Conservation (phyloP, 2,797 vertebrate species). For the Darevskia mixta region DNA sequence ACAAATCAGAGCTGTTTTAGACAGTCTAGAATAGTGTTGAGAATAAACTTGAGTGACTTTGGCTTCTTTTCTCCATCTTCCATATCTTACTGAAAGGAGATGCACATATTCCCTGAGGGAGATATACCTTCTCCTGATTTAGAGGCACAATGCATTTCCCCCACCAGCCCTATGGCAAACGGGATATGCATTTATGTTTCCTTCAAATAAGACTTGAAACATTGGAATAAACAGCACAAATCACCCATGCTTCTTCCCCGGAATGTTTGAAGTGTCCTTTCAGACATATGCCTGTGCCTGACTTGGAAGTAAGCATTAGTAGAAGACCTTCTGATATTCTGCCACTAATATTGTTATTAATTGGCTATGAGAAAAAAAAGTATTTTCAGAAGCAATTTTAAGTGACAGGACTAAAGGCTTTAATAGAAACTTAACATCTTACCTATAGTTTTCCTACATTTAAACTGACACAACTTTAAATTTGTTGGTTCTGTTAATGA, state of each 20-base stretch:
- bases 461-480: slow-evolving; percentile 10
- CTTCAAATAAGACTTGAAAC: background rate
- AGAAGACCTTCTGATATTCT: background rate
- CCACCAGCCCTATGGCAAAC: background rate
- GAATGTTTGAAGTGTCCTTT: background rate
- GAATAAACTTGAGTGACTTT: slow-evolving; percentile 3
- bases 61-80: background rate
- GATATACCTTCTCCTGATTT: background rate
- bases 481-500: background rate
- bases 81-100: background rate
- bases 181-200: background rate
- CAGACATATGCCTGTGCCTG: background rate
- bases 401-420: background rate
- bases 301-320: background rate
- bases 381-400: background rate
- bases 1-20: background rate
- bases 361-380: background rate
- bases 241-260: slow-evolving; percentile 1
- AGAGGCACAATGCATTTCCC: background rate
- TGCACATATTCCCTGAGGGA: background rate
- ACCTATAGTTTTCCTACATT: slow-evolving; percentile 5
- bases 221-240: background rate
- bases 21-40: background rate
- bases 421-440: background rate
- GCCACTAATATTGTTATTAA: background rate